Conservation (phyloP, 2,888 invertebrate species). For the Protonemura montana region DNA sequence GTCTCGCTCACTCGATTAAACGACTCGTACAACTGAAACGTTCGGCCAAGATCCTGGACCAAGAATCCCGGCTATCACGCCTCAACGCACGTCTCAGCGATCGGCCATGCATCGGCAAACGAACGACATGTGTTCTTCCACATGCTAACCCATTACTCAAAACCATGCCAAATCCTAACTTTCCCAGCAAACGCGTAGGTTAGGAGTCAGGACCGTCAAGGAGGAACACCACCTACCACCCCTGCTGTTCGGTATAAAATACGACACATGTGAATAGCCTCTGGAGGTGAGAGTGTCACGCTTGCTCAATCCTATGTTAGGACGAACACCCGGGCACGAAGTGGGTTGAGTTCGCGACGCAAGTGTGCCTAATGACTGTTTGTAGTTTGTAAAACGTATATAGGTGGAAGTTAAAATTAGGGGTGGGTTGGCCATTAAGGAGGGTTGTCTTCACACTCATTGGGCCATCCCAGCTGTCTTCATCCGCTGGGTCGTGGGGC, state of each 20-base stretch:
- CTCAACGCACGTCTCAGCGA: neutral
- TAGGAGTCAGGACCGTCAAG: neutral
- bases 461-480: slow-evolving; percentile 32
- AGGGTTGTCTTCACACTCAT: slow-evolving; percentile 16
- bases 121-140: neutral
- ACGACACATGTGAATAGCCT: neutral
- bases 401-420: slow-evolving; percentile 15
- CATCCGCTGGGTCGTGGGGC: slow-evolving; percentile 5
- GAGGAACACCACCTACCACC: neutral
- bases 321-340: neutral
- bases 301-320: neutral
- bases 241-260: neutral
- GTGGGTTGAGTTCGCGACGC: slow-evolving; percentile 29
- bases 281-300: slow-evolving; percentile 8
- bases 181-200: slow-evolving; percentile 24
- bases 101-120: neutral
- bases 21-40: neutral
- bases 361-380: slow-evolving; percentile 45
- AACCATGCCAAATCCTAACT: slow-evolving; percentile 20
- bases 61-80: neutral
- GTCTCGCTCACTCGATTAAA: neutral
- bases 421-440: slow-evolving; percentile 37
- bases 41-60: neutral
- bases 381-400: slow-evolving; percentile 30
- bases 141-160: slow-evolving; percentile 5